Conservation (phyloP, 2,888 invertebrate genomes). For the Aleiodes testaceus region DNA sequence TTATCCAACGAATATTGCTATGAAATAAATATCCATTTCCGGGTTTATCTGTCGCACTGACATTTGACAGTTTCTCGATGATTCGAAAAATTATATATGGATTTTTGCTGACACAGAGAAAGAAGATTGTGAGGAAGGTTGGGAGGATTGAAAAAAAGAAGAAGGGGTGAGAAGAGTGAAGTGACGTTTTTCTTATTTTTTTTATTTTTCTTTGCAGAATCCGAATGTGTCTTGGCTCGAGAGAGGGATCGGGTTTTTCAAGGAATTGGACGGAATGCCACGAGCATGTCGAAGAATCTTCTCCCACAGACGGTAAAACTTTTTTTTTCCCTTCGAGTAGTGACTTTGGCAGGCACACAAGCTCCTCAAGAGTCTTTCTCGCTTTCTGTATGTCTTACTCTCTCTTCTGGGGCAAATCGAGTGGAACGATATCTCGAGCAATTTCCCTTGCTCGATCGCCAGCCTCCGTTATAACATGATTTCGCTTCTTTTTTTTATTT, state of each 20-base stretch:
- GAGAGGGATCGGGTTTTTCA: slow-evolving; percentile 18
- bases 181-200: slow-evolving; percentile 18
- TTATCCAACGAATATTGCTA: slow-evolving; percentile 13
- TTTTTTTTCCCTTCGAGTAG: slow-evolving; percentile 8
- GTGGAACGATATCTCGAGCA: slow-evolving; percentile 53
- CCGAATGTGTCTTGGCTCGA: slow-evolving; percentile 20
- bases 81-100: slow-evolving; percentile 24
- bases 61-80: slow-evolving; percentile 27
- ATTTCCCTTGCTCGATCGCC: slow-evolving; percentile 32
- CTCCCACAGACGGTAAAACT: slow-evolving; percentile 19
- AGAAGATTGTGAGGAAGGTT: slow-evolving; percentile 12
- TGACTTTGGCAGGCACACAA: slow-evolving; percentile 24
- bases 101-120: slow-evolving; percentile 16
- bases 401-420: slow-evolving; percentile 58
- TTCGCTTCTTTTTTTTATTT: not conserved
- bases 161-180: slow-evolving; percentile 10
- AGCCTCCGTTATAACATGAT: slow-evolving; percentile 15
- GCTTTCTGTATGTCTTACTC: slow-evolving; percentile 26
- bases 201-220: not conserved
- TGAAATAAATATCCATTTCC: slow-evolving; percentile 20
- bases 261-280: slow-evolving; percentile 28
- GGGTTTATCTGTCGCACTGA: not conserved
- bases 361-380: slow-evolving; percentile 12
- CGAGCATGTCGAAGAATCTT: slow-evolving; percentile 27
- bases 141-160: slow-evolving; percentile 17